Evolutionary conservation across 2,113 vertebrate species (phyloP).

Genomic region (Amphiprion percula): DNA sequence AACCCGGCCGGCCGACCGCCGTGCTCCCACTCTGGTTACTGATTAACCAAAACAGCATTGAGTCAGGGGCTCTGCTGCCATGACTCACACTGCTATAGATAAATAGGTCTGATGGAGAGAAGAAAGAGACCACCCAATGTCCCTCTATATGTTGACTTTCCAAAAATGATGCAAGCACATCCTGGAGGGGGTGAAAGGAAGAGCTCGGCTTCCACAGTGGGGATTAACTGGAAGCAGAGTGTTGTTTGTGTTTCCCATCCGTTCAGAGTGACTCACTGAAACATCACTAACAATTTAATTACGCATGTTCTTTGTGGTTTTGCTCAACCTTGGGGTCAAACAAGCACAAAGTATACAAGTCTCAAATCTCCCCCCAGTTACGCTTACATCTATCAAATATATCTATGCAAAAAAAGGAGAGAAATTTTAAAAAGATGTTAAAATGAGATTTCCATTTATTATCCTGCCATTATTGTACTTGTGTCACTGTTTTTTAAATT

Average conservation of each 20-base stretch:
- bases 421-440: no score
- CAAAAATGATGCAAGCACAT: constrained; percentile 44
- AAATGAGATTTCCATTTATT: background rate
- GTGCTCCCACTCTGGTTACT: constrained; percentile 63
- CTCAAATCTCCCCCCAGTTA: background rate
- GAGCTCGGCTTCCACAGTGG: constrained; percentile 28
- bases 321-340: background rate
- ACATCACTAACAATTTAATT: constrained; percentile 10
- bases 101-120: constrained; percentile 44
- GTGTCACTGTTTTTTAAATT: no score
- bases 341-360: constrained; percentile 9
- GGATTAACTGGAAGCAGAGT: constrained; percentile 1
- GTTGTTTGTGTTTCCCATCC: constrained; percentile 30
- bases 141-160: constrained; percentile 59
- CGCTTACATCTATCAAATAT: no score
- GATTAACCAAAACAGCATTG: constrained; percentile 70
- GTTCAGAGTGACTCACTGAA: constrained; percentile 50
- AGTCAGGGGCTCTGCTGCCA: constrained; percentile 55
- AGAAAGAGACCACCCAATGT: constrained; percentile 45
- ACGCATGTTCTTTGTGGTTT: constrained; percentile 23
- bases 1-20: constrained; percentile 15
- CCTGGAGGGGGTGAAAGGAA: constrained; percentile 27
- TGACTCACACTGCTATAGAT: constrained; percentile 65
- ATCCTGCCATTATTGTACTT: no score
- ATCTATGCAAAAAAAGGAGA: no score